Base-by-base conservation (phyloP, 2,113 vertebrate species). In the Rhinolophus ferrumequinum region DNA sequence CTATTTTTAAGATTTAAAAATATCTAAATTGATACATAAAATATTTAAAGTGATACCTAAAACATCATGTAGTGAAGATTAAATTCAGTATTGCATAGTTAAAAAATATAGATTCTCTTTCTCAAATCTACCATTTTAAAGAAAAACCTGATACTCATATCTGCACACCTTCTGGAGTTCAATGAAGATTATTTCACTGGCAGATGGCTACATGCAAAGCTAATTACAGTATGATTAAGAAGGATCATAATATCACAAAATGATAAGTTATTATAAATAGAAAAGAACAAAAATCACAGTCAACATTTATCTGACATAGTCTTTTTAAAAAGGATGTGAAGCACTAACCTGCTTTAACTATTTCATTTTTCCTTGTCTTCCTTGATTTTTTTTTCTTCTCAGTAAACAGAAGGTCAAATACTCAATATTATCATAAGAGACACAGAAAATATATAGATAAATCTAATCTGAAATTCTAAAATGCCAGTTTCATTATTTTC, bases 201-300 rank as follows among this genome's bases (percentile, higher is more conserved):
- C 67, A 95, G 15, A 94, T 89, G 47, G n/a, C 50, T 64, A 89
- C 44, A 77, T 73, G 19, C 66, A 95, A 69, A 88, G 64, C 16
- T 90, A 96, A 90, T 90, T 93, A 54, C 13, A 88, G 4, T 73
- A 56, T 95, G 35, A 72, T 84, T 97, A 70, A 54, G 33, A 92
- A 94, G n/a, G 41, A 67, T 79, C 76, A 24, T 21, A 52, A 80
- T 95, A 67, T 85, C 41, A 90, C 66, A 94, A 69, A 88, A 88
- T 96, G 41, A 96, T 96, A 90, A 90, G 86, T 93, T 93, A 52
- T 83, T 30, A 18, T 84, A 84, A 62, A 69, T 47, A 81, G 21
- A 9, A 64, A 16, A 73, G 6, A 82, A 5, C 18, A 33, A 93
- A 95, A 75, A 76, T 88, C 50, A 52, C 21, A 79, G 50, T 93